Percentiles rank a stretch among this genome's conserved stretches.
Conservation (phyloP, 2,797 vertebrate genomes). For the Dallia pectoralis region DNA sequence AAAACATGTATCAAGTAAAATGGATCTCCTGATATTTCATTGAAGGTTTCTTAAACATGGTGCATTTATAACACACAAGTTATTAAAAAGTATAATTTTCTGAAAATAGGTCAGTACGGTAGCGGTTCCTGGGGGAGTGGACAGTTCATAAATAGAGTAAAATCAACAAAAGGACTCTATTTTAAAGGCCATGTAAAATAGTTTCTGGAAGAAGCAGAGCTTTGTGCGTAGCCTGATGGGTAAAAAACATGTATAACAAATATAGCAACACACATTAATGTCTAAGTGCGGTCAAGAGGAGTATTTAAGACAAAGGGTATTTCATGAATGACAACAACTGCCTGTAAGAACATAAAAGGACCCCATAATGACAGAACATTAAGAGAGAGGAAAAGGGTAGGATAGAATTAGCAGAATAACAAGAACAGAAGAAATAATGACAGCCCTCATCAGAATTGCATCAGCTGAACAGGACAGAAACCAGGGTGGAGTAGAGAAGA, state of each 20-base stretch:
- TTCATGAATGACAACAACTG: background rate
- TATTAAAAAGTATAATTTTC: background rate
- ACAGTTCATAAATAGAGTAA: background rate
- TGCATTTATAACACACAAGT: background rate
- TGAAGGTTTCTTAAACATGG: background rate
- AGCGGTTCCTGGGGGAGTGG: background rate
- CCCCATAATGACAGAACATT: background rate
- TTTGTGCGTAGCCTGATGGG: constrained; percentile 9
- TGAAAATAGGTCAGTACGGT: background rate
- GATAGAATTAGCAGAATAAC: too few relatives aligned
- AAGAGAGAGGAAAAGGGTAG: background rate
- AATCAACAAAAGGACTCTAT: constrained; percentile 12
- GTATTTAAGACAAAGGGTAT: background rate
- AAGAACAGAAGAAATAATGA: too few relatives aligned
- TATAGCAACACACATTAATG: background rate
- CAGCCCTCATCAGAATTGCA: constrained; percentile 62
- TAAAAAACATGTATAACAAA: background rate
- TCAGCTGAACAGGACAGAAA: constrained; percentile 53
- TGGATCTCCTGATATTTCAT: background rate
- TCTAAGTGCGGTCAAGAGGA: background rate
- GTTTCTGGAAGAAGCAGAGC: constrained; percentile 4
- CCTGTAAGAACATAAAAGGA: background rate
- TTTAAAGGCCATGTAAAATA: constrained; percentile 31
- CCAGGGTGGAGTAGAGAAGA: constrained; percentile 27
- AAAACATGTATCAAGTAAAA: background rate